Conservation (phyloP, 2,113 vertebrate genomes). For the Phylloscopus whistleri region DNA sequence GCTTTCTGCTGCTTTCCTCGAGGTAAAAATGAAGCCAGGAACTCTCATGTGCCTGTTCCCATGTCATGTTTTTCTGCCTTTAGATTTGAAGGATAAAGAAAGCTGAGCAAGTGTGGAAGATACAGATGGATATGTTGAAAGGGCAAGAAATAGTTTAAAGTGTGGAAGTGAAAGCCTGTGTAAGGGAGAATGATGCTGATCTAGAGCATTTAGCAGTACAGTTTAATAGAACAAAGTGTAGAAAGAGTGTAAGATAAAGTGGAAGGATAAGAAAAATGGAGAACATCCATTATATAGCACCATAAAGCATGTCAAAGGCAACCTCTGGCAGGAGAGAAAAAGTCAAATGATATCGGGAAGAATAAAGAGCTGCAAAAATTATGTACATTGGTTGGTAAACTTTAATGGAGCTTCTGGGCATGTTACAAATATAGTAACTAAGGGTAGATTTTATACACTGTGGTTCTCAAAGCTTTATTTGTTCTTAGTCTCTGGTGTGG, state of each 20-base stretch:
- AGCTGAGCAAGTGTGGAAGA: not conserved
- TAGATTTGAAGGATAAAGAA: not conserved
- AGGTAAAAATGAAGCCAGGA: not conserved
- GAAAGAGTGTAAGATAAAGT: not conserved
- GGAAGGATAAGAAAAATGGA: not conserved
- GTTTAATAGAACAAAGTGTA: not conserved
- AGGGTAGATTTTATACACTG: not conserved
- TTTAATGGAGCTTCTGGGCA: not conserved
- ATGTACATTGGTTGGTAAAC: not conserved
- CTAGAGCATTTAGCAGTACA: not conserved
- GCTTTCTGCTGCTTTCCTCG: not conserved
- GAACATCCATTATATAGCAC: not conserved
- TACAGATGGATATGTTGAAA: conserved; percentile 7
- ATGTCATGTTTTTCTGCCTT: not conserved
- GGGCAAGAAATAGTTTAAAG: not conserved
- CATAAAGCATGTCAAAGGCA: not conserved
- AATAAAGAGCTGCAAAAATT: not conserved
- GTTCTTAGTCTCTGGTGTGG: not conserved
- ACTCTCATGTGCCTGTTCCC: not conserved
- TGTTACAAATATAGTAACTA: not conserved
- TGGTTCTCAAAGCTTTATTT: not conserved
- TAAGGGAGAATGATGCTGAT: not conserved
- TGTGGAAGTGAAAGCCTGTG: not conserved
- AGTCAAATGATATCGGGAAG: not conserved
- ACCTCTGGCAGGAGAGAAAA: not conserved